Percentiles rank a stretch among this genome's conserved stretches.
phyloP scores from a whole-genome alignment of 1,140 invertebrate genomes.

The Heliconius congener region DNA sequence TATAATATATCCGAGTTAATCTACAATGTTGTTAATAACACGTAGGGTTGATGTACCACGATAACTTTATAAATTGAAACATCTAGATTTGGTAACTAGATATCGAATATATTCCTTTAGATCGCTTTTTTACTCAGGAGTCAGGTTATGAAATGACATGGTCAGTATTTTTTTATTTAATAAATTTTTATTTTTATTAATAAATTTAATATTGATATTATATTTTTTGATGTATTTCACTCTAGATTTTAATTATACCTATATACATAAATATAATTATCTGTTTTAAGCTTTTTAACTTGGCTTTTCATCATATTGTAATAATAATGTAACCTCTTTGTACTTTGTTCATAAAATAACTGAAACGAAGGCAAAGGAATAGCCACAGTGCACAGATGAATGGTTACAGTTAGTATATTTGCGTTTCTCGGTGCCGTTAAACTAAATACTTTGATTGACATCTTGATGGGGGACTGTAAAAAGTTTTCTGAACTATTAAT shows the following conservation, averaged over 20 bases:
- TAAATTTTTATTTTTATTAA: no score
- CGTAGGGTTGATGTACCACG: background rate
- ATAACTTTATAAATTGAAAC: background rate
- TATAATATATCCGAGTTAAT: background rate
- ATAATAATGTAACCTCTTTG: background rate
- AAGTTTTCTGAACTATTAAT: constrained; percentile 53
- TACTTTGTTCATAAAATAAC: background rate
- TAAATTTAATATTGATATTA: no score
- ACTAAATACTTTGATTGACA: constrained; percentile 57
- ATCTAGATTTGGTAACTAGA: background rate
- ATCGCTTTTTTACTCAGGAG: background rate
- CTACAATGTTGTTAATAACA: background rate
- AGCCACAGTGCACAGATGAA: background rate
- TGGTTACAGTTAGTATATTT: constrained; percentile 29
- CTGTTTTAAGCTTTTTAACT: background rate
- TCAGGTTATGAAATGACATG: background rate
- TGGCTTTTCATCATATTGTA: background rate
- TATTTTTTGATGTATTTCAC: background rate
- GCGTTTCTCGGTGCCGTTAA: constrained; percentile 51
- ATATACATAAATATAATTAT: background rate
- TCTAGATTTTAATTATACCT: background rate
- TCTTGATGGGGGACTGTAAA: constrained; percentile 54
- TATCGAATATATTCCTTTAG: background rate
- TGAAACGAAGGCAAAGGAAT: background rate
- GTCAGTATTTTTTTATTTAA: background rate